Base-by-base conservation (phyloP, 2,113 vertebrate species). In the Phycodurus eques region DNA sequence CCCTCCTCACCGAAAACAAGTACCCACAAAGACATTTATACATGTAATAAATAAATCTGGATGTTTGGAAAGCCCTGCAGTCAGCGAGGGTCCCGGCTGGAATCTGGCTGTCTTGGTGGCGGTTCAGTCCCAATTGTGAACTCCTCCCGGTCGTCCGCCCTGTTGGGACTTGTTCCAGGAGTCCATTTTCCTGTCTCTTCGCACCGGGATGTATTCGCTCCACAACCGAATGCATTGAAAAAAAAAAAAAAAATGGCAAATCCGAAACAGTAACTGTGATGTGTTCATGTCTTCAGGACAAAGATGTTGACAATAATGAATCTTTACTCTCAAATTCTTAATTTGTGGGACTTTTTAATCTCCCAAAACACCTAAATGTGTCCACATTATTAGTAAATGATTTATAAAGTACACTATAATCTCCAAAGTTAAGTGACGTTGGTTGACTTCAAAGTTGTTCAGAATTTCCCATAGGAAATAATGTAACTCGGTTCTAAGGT, bases 151-250 rank as follows among this genome's bases (percentile, higher is more conserved):
- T 68, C 46, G 47, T 71, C 51, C 17, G 11, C 65, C 79, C 12
- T 89, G 88, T 83, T 67, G 67, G 19, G 76, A 85, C 88, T 67
- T 84, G 89, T 82, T 80, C 14, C 31, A 13, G 0, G 44, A 43
- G 73, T 59, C 54, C 14, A 42, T 54, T 59, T 17, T 14, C 35
- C 39, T 65, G 56, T 5, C 13, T 10, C 20, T 15, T 49, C 0
- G 66, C 5, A 72, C 5, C 47, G n/a, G 53, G 53, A 56, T 22
- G 59, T 11, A 14, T 0, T 47, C 1, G 0, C 14, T 1, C 56
- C 51, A 17, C 8, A 12, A 8, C 42, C 33, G 3, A 39, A 12
- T 0, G 9, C 3, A 42, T 10, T 43, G 39, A n/a, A 44, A 43
- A 64, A 3, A 6, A n/a, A n/a, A 39, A 64, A 1, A 2, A 22